These are phyloP conservation scores for Drosophila nigrodunni DNA, from an alignment of 1,140 invertebrate genomes.

Conservation along the genomic window DNA sequence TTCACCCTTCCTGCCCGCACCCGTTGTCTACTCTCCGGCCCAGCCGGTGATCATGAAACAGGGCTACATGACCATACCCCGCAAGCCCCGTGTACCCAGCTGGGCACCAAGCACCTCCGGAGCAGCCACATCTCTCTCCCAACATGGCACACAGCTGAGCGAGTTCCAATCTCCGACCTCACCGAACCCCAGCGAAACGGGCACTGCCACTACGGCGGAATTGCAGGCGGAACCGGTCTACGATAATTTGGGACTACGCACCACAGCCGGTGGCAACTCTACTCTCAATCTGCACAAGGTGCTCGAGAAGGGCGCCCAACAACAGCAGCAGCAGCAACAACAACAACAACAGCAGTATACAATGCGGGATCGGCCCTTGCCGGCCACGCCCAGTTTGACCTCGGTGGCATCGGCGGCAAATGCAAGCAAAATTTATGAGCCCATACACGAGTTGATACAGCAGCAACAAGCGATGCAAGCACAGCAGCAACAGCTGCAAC, in stretches of 20 bases:
- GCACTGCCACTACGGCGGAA: slow-evolving; percentile 86
- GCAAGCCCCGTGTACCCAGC: slow-evolving; percentile 91
- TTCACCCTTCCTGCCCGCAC: slow-evolving; percentile 88
- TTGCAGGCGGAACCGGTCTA: slow-evolving; percentile 90
- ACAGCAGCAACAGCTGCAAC: slow-evolving; percentile 50
- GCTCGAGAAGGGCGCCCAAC: slow-evolving; percentile 52
- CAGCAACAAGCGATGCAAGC: slow-evolving; percentile 57
- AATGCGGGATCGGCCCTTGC: slow-evolving; percentile 87
- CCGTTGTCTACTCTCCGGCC: slow-evolving; percentile 85
- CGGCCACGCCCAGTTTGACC: slow-evolving; percentile 86
- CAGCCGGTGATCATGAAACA: slow-evolving; percentile 87
- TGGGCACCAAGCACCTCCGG: slow-evolving; percentile 89
- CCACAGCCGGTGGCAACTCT: slow-evolving; percentile 94
- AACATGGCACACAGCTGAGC: slow-evolving; percentile 78
- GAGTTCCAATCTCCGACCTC: slow-evolving; percentile 85
- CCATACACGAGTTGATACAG: slow-evolving; percentile 80
- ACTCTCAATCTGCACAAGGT: slow-evolving; percentile 90
- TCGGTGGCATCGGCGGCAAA: slow-evolving; percentile 86
- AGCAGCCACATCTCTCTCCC: slow-evolving; percentile 5
- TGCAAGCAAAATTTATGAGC: slow-evolving; percentile 75
- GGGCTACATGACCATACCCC: slow-evolving; percentile 93
- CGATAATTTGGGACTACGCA: slow-evolving; percentile 92
- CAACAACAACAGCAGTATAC: slow-evolving; percentile 84
- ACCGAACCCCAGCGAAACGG: slow-evolving; percentile 85
- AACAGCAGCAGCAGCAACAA: slow-evolving; percentile 85